Percentiles rank a stretch among this genome's conserved stretches.
phyloP scores from a whole-genome alignment of 2,888 invertebrate genomes.

The Tubulanus polymorphus region DNA sequence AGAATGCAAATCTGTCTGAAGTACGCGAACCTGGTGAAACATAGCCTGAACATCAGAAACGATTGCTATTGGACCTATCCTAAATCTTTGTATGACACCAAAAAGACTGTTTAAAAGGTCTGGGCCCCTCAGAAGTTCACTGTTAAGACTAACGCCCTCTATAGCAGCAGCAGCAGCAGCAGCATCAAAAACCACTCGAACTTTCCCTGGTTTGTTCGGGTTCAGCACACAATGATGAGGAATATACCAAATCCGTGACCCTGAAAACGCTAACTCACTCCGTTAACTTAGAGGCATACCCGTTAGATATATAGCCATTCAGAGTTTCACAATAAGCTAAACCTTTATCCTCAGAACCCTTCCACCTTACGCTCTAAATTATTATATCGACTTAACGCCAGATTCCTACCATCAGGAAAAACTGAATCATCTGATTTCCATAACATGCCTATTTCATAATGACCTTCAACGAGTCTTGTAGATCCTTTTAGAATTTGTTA shows the following conservation, averaged over 20 bases:
- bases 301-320: neutral
- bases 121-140: neutral
- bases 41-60: neutral
- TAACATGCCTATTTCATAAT: slow-evolving; percentile 1
- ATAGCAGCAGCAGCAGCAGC: neutral
- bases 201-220: neutral
- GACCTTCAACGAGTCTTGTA: neutral
- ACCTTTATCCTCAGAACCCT: neutral
- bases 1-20: neutral
- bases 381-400: neutral
- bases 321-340: neutral
- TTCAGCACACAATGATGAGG: no score
- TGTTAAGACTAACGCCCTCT: neutral
- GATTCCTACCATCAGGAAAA: neutral
- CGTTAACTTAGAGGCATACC: neutral
- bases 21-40: neutral
- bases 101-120: neutral
- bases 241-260: neutral
- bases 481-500: neutral
- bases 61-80: neutral
- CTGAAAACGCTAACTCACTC: neutral
- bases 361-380: neutral
- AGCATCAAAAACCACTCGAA: slow-evolving; percentile 1
- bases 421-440: neutral
- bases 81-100: neutral